Conservation (phyloP, 2,888 invertebrate species). For the Himalopsyche anomala region DNA sequence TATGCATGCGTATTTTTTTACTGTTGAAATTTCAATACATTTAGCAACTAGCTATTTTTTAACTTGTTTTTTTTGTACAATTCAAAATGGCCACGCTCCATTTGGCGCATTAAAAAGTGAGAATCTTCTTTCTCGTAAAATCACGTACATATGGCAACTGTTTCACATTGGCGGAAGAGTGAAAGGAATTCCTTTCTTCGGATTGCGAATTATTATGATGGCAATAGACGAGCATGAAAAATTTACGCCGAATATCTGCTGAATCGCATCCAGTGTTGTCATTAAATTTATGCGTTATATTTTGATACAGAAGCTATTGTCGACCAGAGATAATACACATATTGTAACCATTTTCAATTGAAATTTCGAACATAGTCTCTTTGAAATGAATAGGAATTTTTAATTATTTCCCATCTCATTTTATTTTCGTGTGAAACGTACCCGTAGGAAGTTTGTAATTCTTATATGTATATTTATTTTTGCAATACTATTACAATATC, state of each 20-base stretch:
- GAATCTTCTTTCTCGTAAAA: conserved; percentile 40
- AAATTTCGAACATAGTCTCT: too few species aligned
- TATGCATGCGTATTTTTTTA: too few species aligned
- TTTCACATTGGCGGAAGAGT: conserved; percentile 13
- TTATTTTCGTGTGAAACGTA: too few species aligned
- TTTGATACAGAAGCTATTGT: too few species aligned
- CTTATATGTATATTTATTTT: too few species aligned
- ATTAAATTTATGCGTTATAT: neutral
- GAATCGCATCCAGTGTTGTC: neutral
- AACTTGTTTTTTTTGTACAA: neutral
- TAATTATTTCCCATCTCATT: too few species aligned
- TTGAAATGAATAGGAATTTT: too few species aligned
- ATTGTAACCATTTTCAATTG: too few species aligned
- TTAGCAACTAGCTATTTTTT: neutral
- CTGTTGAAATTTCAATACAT: neutral
- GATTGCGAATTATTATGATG: conserved; percentile 11
- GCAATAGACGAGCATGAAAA: neutral
- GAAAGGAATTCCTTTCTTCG: conserved; percentile 43
- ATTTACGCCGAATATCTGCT: neutral
- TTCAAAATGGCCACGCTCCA: conserved; percentile 16
- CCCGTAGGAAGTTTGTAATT: too few species aligned
- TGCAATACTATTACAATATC: too few species aligned
- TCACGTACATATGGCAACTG: neutral
- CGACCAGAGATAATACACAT: too few species aligned
- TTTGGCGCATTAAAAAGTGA: conserved; percentile 24